Base-by-base conservation (phyloP, 2,797 vertebrate species). In the Acipenser ruthenus region DNA sequence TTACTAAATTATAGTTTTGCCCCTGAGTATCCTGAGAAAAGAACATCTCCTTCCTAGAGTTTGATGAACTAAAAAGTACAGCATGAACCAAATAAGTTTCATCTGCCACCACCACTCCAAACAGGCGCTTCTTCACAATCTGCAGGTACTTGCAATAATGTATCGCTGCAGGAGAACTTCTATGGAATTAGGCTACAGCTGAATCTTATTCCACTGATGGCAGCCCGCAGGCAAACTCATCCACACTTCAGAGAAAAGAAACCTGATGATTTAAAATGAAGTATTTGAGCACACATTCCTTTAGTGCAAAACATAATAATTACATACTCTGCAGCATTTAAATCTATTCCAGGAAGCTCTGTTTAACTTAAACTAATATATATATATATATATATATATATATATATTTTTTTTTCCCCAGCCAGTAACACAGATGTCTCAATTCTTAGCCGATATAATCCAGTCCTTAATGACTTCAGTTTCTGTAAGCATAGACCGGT, bases 1-100 rank as follows among this genome's bases (percentile, higher is more conserved):
- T 76, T 73, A 81, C 79, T 84, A 84, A 84, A 18, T 84, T 82
- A 83, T 80, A 84, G 78, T 83, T 84, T 68, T 78, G 73, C 72
- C 80, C 62, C 71, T 65, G 64, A 74, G 73, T 74, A 74, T 78
- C 72, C 59, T 68, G 15, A 52, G 72, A 76, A 67, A 71, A 66
- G 76, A 65, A 75, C 71, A 60, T 70, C 47, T 55, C 63, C 23
- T 48, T 37, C 23, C 23, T 37, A 37, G 23, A 37, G 23, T 37
- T 37, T 37, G 2, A 37, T 37, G 23, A 37, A 37, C 23, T 37
- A 37, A 37, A 37, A 3, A 37, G 2, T 37, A 37, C 23, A 37
- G 23, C 23, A 37, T 37, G 23, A 37, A 4, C 23, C 23, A 37
- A 37, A 37, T 37, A 37, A 37, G 23, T 3, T 37, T 37, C 23